Percentiles rank a stretch among this genome's conserved stretches.
These are phyloP conservation scores for Rotaria sp. DNA, from an alignment of 2,888 invertebrate genomes.

Conservation along the genomic window DNA sequence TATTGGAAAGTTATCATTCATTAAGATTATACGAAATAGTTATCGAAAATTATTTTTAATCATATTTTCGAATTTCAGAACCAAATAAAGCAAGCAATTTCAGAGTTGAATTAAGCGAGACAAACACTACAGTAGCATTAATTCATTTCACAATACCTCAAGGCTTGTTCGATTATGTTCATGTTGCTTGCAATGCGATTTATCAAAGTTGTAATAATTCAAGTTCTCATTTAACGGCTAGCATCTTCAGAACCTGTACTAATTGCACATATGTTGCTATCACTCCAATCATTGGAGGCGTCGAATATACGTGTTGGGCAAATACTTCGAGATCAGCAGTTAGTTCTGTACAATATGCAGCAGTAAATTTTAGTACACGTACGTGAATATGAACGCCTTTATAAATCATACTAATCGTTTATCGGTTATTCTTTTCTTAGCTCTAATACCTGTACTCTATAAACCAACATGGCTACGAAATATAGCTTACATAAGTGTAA, in stretches of 20 bases:
- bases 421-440: background rate
- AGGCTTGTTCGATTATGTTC: background rate
- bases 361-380: background rate
- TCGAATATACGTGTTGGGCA: background rate
- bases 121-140: background rate
- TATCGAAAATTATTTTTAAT: too few species aligned
- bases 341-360: background rate
- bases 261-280: background rate
- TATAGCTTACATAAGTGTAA: background rate
- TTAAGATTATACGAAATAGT: too few species aligned
- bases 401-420: background rate
- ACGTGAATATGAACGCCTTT: background rate
- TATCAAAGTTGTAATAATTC: background rate
- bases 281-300: background rate
- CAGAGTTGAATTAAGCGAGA: background rate
- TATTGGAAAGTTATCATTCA: too few species aligned
- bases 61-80: background rate
- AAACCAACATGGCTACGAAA: background rate
- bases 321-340: background rate
- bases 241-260: background rate
- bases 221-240: background rate
- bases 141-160: background rate
- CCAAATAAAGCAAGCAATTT: background rate
- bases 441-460: background rate
- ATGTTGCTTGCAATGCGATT: background rate